Conservation (phyloP, 2,888 invertebrate genomes). For the Dryococelus australis region DNA sequence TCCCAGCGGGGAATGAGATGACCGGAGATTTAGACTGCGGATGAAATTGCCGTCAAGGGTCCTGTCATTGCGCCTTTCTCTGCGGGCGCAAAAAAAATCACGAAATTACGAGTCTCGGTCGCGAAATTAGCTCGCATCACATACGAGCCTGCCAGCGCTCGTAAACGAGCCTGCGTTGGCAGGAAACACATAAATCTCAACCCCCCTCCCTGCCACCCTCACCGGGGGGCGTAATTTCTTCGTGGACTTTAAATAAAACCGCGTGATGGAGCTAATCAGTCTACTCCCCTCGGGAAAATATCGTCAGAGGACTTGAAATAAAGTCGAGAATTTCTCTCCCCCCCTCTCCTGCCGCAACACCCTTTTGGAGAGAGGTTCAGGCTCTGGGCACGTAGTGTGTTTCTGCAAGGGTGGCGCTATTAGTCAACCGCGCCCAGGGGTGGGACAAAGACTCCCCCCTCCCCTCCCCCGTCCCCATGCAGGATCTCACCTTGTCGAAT, state of each 20-base stretch:
- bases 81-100: not conserved
- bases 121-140: not conserved
- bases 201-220: not conserved
- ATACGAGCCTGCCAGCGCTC: not conserved
- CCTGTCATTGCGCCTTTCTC: not conserved
- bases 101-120: not conserved
- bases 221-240: not conserved
- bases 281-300: not conserved
- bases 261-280: constrained; percentile 3
- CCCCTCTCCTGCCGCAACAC: not conserved
- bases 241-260: not conserved
- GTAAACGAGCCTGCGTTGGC: not conserved
- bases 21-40: not conserved
- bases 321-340: not conserved
- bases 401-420: not conserved
- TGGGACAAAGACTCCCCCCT: not conserved
- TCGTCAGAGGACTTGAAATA: not conserved
- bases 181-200: not conserved
- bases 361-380: too few relatives aligned
- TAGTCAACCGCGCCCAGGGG: not conserved
- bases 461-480: too few relatives aligned
- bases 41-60: not conserved
- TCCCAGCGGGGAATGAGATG: too few relatives aligned
- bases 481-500: not conserved
- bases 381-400: too few relatives aligned